Evolutionary conservation across 2,113 vertebrate species (phyloP), one percentile per base, ranked within the genome.

Genomic region (Macaca nemestrina): DNA sequence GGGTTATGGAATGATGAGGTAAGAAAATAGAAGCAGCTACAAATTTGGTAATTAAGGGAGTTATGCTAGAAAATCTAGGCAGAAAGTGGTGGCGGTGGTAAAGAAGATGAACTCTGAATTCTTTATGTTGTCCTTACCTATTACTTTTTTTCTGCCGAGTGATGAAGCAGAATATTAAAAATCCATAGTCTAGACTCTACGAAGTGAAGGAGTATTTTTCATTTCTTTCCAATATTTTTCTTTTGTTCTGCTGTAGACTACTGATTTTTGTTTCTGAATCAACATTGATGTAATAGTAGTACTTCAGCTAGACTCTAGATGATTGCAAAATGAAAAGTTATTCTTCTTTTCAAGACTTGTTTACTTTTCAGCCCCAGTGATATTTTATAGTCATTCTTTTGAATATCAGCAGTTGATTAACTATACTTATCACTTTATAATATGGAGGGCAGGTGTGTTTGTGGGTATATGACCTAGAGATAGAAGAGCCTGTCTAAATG

Each of bases 401-500:
- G 75, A 83, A 20, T 93, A 90, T 23, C 35, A 94, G 40, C 50
- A 94, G 13, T 20, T 70, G 16, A 0, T 73, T 78, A 83, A 67
- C 57, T 87, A 43, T 86, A 12, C 64, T 96, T 93, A 87, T 94
- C 67, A 68, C 22, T 95, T 87, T 88, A 23, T 75, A 93, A 78
- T 13, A 68, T 27, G 30, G 17, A 73, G n/a, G 48, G n/a, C 64
- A 76, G 96, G 82, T 96, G 68, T 0, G 6, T 83, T 94, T 83
- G 9, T 59, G 72, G 12, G 32, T 73, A 0, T 43, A 1, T 8
- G 73, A 59, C 22, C 76, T 67, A 81, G 83, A 95, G 95, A 97
- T 85, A 96, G 95, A 70, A 95, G 43, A 8, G 67, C 91, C 14
- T 80, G 38, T 97, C 67, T 96, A 97, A 97, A 88, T 93, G 32